Base-by-base conservation (phyloP, 2,888 invertebrate species). In the Cataglyphis rosenhaueri region DNA sequence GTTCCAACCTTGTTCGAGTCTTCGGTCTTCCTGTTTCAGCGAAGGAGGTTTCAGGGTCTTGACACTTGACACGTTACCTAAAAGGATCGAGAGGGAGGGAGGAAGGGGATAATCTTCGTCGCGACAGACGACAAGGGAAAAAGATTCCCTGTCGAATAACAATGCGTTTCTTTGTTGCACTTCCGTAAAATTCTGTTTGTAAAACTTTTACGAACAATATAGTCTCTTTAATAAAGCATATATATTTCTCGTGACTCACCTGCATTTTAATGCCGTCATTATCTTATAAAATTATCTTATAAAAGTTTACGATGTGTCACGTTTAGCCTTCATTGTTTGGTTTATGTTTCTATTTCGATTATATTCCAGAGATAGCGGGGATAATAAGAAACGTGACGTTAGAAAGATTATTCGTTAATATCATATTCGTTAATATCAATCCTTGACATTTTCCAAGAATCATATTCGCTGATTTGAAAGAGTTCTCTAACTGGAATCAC, bases 41-140 rank as follows among this genome's bases (percentile, higher is more conserved):
- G 82, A 89, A 90, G 76, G 90, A 90, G 89, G 89, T 90, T 89
- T 89, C 86, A 89, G 87, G 87, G 88, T 90, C 90, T 88, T 83
- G 87, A 87, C 89, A 85, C 82, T 73, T 82, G 86, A 89, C 81
- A 84, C 76, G 71, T 83, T 75, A 61, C 82, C 32, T 73, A 66
- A 78, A 86, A 86, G 79, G 68, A 86, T 76, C 64, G 75, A 18
- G 59, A 5, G 6, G 18, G 48, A 18, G 8, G 52, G 52, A 8
- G 18, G 5, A 15, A 52, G 41, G 41, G 41, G 35, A 35, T 6
- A 44, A 68, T 41, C 70, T 65, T 55, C 62, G 62, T 10, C 32
- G 12, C 41, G 35, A 18, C 25, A 18, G 65, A 21, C 32, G 66
- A 76, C 66, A n/a, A 38, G 55, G 12, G 55, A 32, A 62, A 44